phyloP scores from a whole-genome alignment of 2,797 vertebrate species.

The Mionectes olivaceus region DNA sequence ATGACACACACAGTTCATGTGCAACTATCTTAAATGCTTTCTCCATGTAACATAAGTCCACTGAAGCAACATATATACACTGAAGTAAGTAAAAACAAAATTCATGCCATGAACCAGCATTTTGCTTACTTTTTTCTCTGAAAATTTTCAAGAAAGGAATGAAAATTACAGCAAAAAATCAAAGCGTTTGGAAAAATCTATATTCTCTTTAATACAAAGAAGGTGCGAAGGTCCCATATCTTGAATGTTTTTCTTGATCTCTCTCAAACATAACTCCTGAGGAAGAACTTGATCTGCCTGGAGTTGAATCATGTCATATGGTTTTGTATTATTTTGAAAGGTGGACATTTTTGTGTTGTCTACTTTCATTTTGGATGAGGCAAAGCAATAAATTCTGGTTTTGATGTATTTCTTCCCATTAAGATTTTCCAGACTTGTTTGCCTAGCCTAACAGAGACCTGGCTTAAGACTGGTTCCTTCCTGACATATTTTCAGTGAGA shows the following conservation, averaged over 20 bases:
- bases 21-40: not conserved
- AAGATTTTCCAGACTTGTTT: not conserved
- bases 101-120: not conserved
- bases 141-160: not conserved
- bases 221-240: fast-evolving
- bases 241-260: not conserved
- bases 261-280: not conserved
- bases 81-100: not conserved
- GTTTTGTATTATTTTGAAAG: not conserved
- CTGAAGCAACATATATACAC: not conserved
- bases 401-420: not conserved
- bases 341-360: not conserved
- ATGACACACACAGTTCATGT: not conserved
- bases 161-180: not conserved
- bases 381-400: not conserved
- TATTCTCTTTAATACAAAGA: not conserved
- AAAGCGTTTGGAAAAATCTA: not conserved
- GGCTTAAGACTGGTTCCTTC: not conserved
- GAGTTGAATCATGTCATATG: not conserved
- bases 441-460: not conserved
- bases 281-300: not conserved
- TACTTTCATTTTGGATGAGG: not conserved
- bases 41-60: not conserved
- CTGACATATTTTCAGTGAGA: not conserved
- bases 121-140: not conserved